Evolutionary conservation across 2,113 vertebrate species (phyloP).

Genomic region (Vireo altiloquus): DNA sequence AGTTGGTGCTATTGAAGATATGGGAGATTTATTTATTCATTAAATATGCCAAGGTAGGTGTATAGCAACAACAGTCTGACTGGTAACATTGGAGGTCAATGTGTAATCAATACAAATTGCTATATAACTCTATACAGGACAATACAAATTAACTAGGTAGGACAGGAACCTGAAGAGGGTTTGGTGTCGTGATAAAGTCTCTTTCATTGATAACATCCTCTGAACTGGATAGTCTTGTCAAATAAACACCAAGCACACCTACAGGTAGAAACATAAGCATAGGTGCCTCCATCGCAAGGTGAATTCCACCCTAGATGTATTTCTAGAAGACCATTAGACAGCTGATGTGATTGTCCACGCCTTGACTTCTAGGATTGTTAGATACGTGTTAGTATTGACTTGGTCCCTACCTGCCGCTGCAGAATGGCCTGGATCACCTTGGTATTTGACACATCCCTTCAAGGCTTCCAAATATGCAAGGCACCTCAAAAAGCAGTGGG

Average conservation of each 20-base stretch:
- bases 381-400: fast-evolving
- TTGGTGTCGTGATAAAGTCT: not conserved
- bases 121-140: not conserved
- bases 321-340: not conserved
- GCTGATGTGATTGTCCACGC: not conserved
- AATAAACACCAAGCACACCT: not conserved
- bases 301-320: not conserved
- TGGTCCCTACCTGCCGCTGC: not conserved
- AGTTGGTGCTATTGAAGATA: not conserved
- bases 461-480: not conserved
- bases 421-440: not conserved
- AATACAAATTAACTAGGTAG: not conserved
- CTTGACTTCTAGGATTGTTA: not conserved
- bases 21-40: not conserved
- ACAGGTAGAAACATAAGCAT: not conserved
- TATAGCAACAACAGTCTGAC: not conserved
- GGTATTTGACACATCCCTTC: not conserved
- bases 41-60: not conserved
- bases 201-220: not conserved
- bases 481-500: not conserved
- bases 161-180: not conserved
- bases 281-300: not conserved
- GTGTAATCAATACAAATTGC: not conserved
- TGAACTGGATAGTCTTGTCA: not conserved
- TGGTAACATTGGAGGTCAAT: not conserved